Evolutionary conservation across 2,113 vertebrate genomes (phyloP).

Genomic region (Arenaria interpres): DNA sequence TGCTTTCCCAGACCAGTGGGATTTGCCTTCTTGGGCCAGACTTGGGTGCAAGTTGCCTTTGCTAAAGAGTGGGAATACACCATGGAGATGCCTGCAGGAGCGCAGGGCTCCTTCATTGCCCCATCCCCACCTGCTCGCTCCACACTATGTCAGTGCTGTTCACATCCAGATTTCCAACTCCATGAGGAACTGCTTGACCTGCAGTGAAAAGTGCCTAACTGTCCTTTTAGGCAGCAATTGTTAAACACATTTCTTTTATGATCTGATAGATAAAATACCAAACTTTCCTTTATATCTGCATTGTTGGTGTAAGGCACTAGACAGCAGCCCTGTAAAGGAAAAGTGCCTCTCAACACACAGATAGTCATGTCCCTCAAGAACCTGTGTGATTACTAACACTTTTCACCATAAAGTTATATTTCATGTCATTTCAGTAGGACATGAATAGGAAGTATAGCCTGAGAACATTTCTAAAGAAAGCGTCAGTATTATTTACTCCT

Average conservation of each 20-base stretch:
- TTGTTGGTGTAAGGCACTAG: not conserved
- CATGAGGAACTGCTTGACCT: not conserved
- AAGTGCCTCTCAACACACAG: not conserved
- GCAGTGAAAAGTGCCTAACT: not conserved
- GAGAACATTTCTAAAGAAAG: slow-evolving; percentile 47
- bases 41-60: not conserved
- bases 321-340: not conserved
- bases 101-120: not conserved
- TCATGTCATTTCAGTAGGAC: slow-evolving; percentile 6
- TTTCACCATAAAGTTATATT: slow-evolving; percentile 15
- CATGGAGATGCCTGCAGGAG: not conserved
- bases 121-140: not conserved
- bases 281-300: not conserved
- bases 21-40: not conserved
- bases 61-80: not conserved
- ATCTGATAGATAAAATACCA: not conserved
- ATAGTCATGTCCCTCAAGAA: not conserved
- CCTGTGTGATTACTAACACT: not conserved
- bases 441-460: slow-evolving; percentile 11
- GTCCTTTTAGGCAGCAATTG: not conserved
- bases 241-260: not conserved
- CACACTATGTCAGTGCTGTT: not conserved
- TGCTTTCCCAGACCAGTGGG: not conserved
- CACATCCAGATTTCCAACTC: not conserved
- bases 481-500: slow-evolving; percentile 52